Base-by-base conservation (phyloP, 2,113 vertebrate genomes). In the Callaeas wilsoni region DNA sequence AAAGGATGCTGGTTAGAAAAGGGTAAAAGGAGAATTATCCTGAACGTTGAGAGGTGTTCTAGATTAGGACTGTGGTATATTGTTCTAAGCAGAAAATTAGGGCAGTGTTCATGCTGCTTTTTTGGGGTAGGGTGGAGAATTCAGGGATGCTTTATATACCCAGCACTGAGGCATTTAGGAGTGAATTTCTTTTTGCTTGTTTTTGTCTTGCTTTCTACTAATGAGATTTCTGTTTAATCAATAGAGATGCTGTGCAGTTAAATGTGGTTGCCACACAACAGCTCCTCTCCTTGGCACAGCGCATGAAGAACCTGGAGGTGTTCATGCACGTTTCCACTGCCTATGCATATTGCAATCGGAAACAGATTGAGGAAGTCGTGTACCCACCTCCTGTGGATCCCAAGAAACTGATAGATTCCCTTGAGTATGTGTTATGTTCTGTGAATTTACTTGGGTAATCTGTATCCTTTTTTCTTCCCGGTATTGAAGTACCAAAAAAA, bases 291-390 rank as follows among this genome's bases (percentile, higher is more conserved):
- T 97, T 99, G 94, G 99, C 99, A 47, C 99, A 98, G 88, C 97
- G 63, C 59, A 99, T 99, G 98, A 99, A 99, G 96, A 98, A 99
- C 65, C 98, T 99, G 93, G 99, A 99, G 96, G 97, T 99, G 68
- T 99, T 99, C 94, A 96, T 99, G 93, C 99, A 99, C 17, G 93
- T 99, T 79, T 99, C 99, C n/a, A 99, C 99, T 7, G 99, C 99
- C 23, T 99, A 99, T 39, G 99, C 99, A n/a, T 98, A 99, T 84
- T 99, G 99, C 94, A 98, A 99, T 97, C 97, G 98, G 25, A 98
- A 99, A 89, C 98, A 99, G 86, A 99, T 99, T 39, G 99, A 99
- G 76, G 99, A 99, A 96, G 70, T 99, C 1, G 97, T 99, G 52
- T 99, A 99, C 96, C 98, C 99, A 17, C 99, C 99, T 20, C 98